Base-by-base conservation (phyloP, 2,888 invertebrate species). In the Drosophila koepferae region DNA sequence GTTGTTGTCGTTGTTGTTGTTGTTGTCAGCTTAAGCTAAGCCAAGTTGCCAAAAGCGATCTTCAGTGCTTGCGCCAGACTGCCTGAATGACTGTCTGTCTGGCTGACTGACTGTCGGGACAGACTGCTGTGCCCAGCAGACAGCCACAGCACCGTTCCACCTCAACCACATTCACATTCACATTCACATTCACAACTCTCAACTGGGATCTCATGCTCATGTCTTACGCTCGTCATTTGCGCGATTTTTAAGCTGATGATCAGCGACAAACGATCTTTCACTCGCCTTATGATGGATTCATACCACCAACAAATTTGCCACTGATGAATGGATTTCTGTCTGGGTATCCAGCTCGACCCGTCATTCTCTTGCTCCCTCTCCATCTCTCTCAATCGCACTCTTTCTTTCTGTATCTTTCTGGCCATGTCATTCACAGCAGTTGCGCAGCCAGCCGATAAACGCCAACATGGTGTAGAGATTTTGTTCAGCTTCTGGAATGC, bases 241-340 rank as follows among this genome's bases (percentile, higher is more conserved):
- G 88, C 89, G 90, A 90, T 91, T 89, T 90, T 91, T 91, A 91
- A 90, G 89, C 91, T 91, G 92, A 91, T 91, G 92, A 91, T 91
- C 92, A 91, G 89, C 89, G 89, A 90, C 91, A 91, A 90, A 91
- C 92, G 91, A 92, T 92, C 92, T 91, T 89, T 91, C 91, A 91
- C 90, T 91, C 89, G 88, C 71, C 70, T 79, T 80, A 89, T 90
- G 86, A 92, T 92, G 92, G 92, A 92, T 92, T 92, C 88, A 80
- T 92, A 92, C 92, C 93, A 91, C 92, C 92, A 92, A 91, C 92
- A 92, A 90, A 92, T 92, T 91, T 92, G 92, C 92, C 92, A 92
- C 93, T 92, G 92, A 92, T 92, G 92, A 92, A 92, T 92, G 92
- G 92, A 92, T 91, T 91, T 87, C 81, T 88, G 88, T 74, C 84